Conservation (phyloP, 2,888 invertebrate species). For the Physocephala rufipes region DNA sequence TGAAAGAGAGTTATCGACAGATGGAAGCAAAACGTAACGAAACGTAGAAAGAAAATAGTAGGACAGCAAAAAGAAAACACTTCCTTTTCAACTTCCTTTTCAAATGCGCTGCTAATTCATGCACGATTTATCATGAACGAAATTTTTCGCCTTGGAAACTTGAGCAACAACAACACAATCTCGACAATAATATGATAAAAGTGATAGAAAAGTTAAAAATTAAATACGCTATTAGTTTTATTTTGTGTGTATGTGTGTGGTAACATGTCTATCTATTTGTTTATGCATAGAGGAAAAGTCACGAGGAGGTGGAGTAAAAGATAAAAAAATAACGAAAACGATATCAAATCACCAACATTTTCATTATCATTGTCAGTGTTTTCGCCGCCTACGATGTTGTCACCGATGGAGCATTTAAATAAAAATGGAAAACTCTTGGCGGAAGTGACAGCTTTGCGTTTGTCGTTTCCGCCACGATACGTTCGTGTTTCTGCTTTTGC, state of each 20-base stretch:
- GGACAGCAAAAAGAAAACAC: too few species aligned
- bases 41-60: too few species aligned
- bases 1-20: too few species aligned
- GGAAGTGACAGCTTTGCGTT: neutral
- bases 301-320: neutral
- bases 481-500: constrained; percentile 1
- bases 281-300: neutral
- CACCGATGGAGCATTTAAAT: neutral
- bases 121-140: too few species aligned
- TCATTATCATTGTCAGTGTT: neutral
- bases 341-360: constrained; percentile 15
- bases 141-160: neutral
- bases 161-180: constrained; percentile 18
- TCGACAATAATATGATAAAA: neutral
- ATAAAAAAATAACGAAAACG: constrained; percentile 19
- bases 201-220: neutral
- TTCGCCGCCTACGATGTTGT: neutral
- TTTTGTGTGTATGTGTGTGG: constrained; percentile 3
- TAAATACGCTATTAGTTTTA: neutral
- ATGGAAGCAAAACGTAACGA: too few species aligned
- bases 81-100: too few species aligned
- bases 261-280: neutral
- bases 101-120: too few species aligned
- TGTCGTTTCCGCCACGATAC: constrained; percentile 23
- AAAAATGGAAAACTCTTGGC: constrained; percentile 23